Base-by-base conservation (phyloP, 1,140 invertebrate species). In the Diachasma alloeum region DNA sequence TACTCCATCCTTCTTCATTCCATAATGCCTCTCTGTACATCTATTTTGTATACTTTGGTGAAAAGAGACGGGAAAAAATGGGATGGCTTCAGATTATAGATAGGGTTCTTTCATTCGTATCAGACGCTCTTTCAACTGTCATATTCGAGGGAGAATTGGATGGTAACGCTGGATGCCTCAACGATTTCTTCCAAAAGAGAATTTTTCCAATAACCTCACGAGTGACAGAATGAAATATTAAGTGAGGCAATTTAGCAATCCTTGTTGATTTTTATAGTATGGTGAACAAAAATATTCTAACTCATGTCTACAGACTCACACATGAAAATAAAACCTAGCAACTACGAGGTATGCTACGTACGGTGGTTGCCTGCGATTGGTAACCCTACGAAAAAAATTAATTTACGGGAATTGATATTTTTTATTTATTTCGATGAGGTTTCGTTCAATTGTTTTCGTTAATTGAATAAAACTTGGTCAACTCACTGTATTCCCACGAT, bases 401-500 rank as follows among this genome's bases (percentile, higher is more conserved):
- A 63, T 63, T 1, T 63, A 63, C 10, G 59, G 59, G 59, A 63
- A 19, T 26, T 53, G 10, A 53, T 53, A 26, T 24, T 17, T n/a
- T 22, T 59, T 31, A 63, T 63, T 63, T 26, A n/a, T 17, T 6
- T 19, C 11, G 1, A 13, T 13, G 19, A 26, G 59, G 26, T 76
- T 76, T 74, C 56, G 74, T 78, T 71, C 53, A 72, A 74, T 72
- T 67, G 67, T 79, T 67, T 73, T 68, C 6, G 19, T 63, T 24
- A 63, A 63, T 63, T 63, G 59, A 63, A 63, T 63, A 63, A 63
- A 63, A 63, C 22, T 63, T 26, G 22, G 19, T 63, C 86, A 84
- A 89, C 88, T 89, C 87, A 89, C 88, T 86, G 87, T 87, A 86
- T 82, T 88, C 85, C 84, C 86, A 87, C 81, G 84, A 83, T 87